These are phyloP conservation scores for Actinia tenebrosa DNA, from an alignment of 64 coral and sea anemone species.

Conservation along the genomic window DNA sequence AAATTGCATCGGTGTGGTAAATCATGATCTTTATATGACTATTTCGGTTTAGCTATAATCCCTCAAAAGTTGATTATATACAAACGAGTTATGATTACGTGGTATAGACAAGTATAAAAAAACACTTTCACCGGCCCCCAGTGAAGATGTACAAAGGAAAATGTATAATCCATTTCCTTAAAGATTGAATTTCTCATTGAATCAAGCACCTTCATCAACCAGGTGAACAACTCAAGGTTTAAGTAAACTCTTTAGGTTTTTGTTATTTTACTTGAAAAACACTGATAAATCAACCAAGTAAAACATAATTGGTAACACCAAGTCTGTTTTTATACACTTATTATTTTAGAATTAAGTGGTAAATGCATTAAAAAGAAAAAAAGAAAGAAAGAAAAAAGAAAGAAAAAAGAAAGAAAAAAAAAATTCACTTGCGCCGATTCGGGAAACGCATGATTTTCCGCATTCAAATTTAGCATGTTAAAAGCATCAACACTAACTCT, in stretches of 20 bases:
- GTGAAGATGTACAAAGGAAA: background rate
- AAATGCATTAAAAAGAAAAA: background rate
- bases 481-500: background rate
- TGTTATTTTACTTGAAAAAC: conserved; percentile 7
- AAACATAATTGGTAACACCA: background rate
- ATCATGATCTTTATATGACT: background rate
- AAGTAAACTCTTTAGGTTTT: background rate
- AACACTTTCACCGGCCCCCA: background rate
- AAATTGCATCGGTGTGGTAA: background rate
- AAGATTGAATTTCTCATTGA: conserved; percentile 2
- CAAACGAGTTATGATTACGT: background rate
- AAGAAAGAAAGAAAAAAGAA: background rate
- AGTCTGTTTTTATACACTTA: background rate
- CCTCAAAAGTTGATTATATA: background rate
- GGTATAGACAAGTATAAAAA: background rate
- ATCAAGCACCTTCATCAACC: background rate
- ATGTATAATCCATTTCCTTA: conserved; percentile 10
- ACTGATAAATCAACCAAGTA: background rate
- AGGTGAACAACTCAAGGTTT: background rate
- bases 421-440: too few relatives aligned
- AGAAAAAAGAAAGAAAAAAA: too few relatives aligned
- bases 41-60: background rate
- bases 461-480: background rate
- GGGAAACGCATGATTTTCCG: background rate
- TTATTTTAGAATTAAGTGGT: background rate